Percentiles rank a stretch among this genome's conserved stretches.
Evolutionary conservation across 2,888 invertebrate species (phyloP).

Genomic region (Agonopterix heracliana): DNA sequence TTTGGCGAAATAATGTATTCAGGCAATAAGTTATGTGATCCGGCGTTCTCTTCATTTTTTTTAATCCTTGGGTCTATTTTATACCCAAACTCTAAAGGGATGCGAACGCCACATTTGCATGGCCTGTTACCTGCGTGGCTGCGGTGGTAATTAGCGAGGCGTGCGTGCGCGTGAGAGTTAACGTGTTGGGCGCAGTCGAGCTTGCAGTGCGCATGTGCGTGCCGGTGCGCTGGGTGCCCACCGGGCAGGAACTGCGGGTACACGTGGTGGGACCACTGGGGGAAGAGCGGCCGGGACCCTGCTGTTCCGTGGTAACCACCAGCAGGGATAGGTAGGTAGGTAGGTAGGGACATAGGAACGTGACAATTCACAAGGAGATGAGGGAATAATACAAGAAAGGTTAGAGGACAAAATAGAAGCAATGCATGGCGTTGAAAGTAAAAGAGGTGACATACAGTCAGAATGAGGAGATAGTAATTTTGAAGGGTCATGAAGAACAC

Average conservation of each 20-base stretch:
- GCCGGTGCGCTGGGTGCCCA: conserved; percentile 88
- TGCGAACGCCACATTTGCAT: conserved; percentile 36
- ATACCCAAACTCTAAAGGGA: conserved; percentile 14
- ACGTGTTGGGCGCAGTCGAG: conserved; percentile 69
- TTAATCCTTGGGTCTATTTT: too few relatives aligned
- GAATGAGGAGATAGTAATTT: background rate
- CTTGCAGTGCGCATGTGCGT: conserved; percentile 58
- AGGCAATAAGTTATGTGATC: too few relatives aligned
- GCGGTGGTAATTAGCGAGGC: conserved; percentile 74
- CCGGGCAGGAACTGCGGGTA: conserved; percentile 96
- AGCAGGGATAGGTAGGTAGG: background rate
- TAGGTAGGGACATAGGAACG: background rate
- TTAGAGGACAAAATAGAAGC: background rate
- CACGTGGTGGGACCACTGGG: conserved; percentile 96
- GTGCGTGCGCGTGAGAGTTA: conserved; percentile 70
- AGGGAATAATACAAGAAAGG: background rate
- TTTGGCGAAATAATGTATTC: too few relatives aligned
- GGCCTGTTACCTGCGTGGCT: conserved; percentile 70
- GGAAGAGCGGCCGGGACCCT: conserved; percentile 89
- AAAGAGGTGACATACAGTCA: background rate
- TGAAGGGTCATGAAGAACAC: too few relatives aligned
- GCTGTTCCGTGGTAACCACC: conserved; percentile 3
- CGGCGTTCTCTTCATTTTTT: too few relatives aligned
- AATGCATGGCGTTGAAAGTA: background rate
- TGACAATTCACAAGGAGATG: background rate